These are phyloP conservation scores for Mongoloraphidia duomilia DNA, from an alignment of 2,888 invertebrate species.

Conservation along the genomic window DNA sequence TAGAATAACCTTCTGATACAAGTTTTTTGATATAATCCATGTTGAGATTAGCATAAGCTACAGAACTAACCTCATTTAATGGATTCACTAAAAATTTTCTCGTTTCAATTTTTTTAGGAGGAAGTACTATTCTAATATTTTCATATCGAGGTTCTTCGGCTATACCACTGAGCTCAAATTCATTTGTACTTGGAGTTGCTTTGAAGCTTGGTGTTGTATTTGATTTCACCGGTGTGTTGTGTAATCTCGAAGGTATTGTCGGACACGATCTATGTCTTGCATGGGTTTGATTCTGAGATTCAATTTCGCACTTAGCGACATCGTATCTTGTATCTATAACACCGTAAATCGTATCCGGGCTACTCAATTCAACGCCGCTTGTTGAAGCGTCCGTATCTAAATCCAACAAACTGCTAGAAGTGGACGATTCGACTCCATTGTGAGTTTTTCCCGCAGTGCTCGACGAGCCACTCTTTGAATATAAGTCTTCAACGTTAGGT, in stretches of 20 bases:
- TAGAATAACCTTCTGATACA: constrained; percentile 80
- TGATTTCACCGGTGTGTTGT: constrained; percentile 37
- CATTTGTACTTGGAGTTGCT: constrained; percentile 15
- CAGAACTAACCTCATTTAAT: constrained; percentile 27
- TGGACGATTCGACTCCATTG: not conserved
- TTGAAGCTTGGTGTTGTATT: constrained; percentile 44
- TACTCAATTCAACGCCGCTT: constrained; percentile 34
- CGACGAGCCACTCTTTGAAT: not conserved
- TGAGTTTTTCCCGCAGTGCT: not conserved
- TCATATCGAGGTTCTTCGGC: constrained; percentile 18
- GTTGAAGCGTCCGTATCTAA: not conserved
- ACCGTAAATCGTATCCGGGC: constrained; percentile 58
- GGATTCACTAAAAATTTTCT: constrained; percentile 19
- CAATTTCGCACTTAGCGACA: constrained; percentile 23
- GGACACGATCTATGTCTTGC: constrained; percentile 3
- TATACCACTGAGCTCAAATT: constrained; percentile 10
- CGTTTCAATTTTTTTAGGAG: constrained; percentile 17
- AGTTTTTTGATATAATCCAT: constrained; percentile 80
- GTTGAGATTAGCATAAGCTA: constrained; percentile 74
- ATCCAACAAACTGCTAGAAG: constrained; percentile 8
- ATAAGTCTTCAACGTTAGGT: constrained; percentile 10
- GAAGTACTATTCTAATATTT: constrained; percentile 22
- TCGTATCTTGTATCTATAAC: constrained; percentile 51
- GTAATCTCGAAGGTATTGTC: constrained; percentile 11
- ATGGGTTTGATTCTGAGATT: constrained; percentile 19